These are phyloP conservation scores for Pammene aurita DNA, from an alignment of 2,888 invertebrate genomes.

Conservation along the genomic window DNA sequence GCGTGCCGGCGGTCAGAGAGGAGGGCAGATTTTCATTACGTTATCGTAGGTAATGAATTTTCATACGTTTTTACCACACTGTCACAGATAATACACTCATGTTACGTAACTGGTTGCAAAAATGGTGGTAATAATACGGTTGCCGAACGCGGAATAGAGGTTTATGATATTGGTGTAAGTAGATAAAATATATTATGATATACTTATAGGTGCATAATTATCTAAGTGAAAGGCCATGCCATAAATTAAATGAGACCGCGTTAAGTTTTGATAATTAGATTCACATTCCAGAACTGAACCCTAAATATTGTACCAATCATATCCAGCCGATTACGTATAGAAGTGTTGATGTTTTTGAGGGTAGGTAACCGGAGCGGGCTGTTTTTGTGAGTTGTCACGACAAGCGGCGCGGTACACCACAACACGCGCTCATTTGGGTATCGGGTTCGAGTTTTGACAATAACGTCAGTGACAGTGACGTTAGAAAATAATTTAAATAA, in stretches of 20 bases:
- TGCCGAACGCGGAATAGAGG: no score
- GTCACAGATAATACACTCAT: no score
- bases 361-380: slow-evolving; percentile 30
- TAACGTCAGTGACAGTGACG: not conserved
- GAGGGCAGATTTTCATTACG: no score
- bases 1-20: no score
- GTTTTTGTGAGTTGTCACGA: slow-evolving; percentile 35
- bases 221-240: no score
- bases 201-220: no score
- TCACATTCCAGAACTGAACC: not conserved
- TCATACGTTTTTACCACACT: no score
- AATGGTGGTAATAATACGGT: no score
- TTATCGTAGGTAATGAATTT: no score
- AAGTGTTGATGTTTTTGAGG: slow-evolving; percentile 37
- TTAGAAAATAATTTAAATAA: not conserved
- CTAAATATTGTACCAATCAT: slow-evolving; percentile 19
- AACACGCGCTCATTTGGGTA: slow-evolving; percentile 36
- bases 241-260: not conserved
- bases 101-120: no score
- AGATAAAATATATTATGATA: no score
- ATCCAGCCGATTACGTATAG: slow-evolving; percentile 25
- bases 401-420: slow-evolving; percentile 38
- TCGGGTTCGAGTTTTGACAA: slow-evolving; percentile 27
- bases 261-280: not conserved
- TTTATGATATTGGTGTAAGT: no score